These are phyloP conservation scores for Toxotes chatareus DNA, from an alignment of 2,113 vertebrate genomes.

Conservation along the genomic window DNA sequence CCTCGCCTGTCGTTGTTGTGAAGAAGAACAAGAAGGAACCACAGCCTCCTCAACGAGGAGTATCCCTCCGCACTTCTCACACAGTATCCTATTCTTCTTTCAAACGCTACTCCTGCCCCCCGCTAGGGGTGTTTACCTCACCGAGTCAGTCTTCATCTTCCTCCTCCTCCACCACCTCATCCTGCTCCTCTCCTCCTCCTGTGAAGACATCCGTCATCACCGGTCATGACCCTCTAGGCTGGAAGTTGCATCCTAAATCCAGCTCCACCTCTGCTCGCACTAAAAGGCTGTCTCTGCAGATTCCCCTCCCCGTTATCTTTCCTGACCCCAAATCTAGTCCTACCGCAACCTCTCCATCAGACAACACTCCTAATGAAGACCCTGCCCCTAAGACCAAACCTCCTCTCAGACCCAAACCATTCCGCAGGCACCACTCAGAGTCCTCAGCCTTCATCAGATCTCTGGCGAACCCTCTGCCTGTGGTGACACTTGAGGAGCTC, in stretches of 20 bases:
- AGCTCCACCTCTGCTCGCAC: constrained; percentile 29
- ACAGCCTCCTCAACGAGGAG: constrained; percentile 85
- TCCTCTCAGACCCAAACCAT: neutral
- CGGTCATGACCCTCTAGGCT: constrained; percentile 84
- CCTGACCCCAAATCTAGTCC: neutral
- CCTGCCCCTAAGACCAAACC: constrained; percentile 8
- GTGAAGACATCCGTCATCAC: constrained; percentile 84
- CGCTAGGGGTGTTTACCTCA: constrained; percentile 86
- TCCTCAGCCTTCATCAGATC: constrained; percentile 48
- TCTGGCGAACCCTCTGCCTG: neutral
- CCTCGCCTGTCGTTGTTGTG: constrained; percentile 87
- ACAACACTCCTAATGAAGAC: neutral
- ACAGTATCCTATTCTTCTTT: constrained; percentile 76
- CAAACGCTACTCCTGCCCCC: constrained; percentile 90
- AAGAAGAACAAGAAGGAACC: constrained; percentile 92
- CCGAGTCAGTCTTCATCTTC: constrained; percentile 83
- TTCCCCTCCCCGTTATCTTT: constrained; percentile 46
- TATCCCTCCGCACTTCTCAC: constrained; percentile 85
- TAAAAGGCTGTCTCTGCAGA: constrained; percentile 72
- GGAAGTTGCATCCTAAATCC: constrained; percentile 85
- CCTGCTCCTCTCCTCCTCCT: constrained; percentile 88
- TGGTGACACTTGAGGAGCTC: constrained; percentile 37
- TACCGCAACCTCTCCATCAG: neutral
- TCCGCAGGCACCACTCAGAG: constrained; percentile 63
- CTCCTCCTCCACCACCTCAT: constrained; percentile 82